These are phyloP conservation scores for Odontamblyopus rebecca DNA, from an alignment of 2,797 vertebrate genomes.

Conservation along the genomic window DNA sequence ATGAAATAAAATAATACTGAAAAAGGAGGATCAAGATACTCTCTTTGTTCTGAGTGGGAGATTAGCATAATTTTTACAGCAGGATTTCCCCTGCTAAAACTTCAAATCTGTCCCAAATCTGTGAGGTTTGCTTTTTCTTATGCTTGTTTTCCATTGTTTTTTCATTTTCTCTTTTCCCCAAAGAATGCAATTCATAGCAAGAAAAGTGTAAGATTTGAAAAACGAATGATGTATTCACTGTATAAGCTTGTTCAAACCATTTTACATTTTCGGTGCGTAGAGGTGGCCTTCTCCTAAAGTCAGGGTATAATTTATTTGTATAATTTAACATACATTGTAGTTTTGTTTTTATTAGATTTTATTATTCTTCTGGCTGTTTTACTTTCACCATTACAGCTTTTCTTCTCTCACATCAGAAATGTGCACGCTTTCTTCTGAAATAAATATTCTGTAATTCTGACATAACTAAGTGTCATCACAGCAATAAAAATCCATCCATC, in stretches of 20 bases:
- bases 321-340: background rate
- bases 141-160: conserved; percentile 24
- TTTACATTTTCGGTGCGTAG: background rate
- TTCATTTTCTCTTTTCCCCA: background rate
- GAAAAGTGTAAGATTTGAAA: conserved; percentile 7
- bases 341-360: background rate
- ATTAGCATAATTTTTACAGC: conserved; percentile 75
- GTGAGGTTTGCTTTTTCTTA: conserved; percentile 28
- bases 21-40: conserved; percentile 50
- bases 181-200: conserved; percentile 21
- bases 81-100: conserved; percentile 69
- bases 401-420: background rate
- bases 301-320: background rate
- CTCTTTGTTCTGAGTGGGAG: conserved; percentile 56
- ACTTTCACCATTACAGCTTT: background rate
- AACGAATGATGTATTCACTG: conserved; percentile 20
- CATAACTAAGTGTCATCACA: no score
- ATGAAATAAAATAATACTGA: conserved; percentile 11
- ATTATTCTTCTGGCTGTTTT: background rate
- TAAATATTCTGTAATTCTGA: no score
- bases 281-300: background rate
- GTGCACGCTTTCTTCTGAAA: background rate
- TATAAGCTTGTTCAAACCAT: background rate
- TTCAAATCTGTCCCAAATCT: conserved; percentile 67
- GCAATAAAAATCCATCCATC: no score